Percentiles rank a stretch among this genome's conserved stretches.
phyloP scores from a whole-genome alignment of 2,888 invertebrate genomes.

The Epinotia nisella region DNA sequence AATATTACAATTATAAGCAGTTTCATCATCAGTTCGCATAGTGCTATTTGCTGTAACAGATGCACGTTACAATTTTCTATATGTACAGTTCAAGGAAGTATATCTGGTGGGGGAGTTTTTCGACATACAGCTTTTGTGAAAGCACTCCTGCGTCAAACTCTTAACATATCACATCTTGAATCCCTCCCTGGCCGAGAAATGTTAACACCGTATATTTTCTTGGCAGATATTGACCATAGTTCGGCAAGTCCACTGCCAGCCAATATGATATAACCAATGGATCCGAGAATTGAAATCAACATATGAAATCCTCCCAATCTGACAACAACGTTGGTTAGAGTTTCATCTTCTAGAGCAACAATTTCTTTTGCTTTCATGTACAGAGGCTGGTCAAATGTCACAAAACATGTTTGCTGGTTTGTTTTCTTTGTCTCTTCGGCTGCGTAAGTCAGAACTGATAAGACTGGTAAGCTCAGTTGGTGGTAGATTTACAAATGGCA shows the following conservation, averaged over 20 bases:
- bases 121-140: conserved; percentile 38
- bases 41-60: conserved; percentile 40
- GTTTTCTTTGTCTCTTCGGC: no score
- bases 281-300: no score
- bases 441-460: no score
- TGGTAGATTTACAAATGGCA: no score
- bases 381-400: no score
- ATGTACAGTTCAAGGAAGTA: conserved; percentile 35
- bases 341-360: no score
- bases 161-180: conserved; percentile 30
- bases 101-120: conserved; percentile 40
- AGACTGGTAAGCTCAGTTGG: no score
- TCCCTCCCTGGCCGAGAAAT: conserved; percentile 29
- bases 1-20: conserved; percentile 44
- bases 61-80: conserved; percentile 40
- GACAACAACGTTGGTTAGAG: no score
- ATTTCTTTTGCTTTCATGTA: no score
- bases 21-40: conserved; percentile 41
- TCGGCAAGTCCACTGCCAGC: not conserved
- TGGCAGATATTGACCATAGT: conserved; percentile 19
- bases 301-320: no score
- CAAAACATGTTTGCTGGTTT: no score
- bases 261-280: no score
- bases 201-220: conserved; percentile 20
- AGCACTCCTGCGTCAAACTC: conserved; percentile 22